Percentiles rank a stretch among this genome's conserved stretches.
phyloP scores from a whole-genome alignment of 2,888 invertebrate genomes.

The Tholera decimalis region DNA sequence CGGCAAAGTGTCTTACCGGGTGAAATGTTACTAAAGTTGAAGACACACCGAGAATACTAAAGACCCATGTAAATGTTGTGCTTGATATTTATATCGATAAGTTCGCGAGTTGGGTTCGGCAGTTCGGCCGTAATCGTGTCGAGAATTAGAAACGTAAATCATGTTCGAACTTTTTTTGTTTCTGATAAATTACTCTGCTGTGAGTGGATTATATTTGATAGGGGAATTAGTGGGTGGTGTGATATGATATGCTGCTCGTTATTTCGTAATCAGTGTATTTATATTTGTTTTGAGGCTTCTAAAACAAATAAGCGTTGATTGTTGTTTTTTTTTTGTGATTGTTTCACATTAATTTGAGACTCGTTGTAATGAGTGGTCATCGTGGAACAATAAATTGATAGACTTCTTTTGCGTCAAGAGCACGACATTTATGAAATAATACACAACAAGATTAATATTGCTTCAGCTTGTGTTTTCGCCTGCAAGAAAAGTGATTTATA shows the following conservation, averaged over 20 bases:
- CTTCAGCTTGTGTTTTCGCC: too few species aligned
- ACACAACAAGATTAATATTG: too few species aligned
- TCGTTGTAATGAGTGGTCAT: not conserved
- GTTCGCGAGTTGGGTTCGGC: slow-evolving; percentile 71
- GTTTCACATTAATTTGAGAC: not conserved
- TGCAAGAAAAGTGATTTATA: too few species aligned
- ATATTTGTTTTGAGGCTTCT: not conserved
- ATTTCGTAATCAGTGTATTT: slow-evolving; percentile 34
- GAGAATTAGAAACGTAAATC: slow-evolving; percentile 72
- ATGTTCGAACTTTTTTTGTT: slow-evolving; percentile 67
- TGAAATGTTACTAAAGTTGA: slow-evolving; percentile 83
- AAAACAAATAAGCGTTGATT: not conserved
- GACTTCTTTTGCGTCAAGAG: too few species aligned
- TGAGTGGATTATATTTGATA: slow-evolving; percentile 60
- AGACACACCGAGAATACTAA: slow-evolving; percentile 79
- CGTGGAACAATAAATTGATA: not conserved
- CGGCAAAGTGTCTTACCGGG: slow-evolving; percentile 78
- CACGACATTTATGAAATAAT: too few species aligned
- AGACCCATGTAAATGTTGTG: slow-evolving; percentile 80
- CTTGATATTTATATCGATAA: slow-evolving; percentile 78
- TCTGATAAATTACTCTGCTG: slow-evolving; percentile 57
- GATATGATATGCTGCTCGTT: not conserved
- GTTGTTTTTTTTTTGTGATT: not conserved
- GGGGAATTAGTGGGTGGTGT: slow-evolving; percentile 43
- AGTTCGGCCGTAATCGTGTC: slow-evolving; percentile 67